Percentiles rank a stretch among this genome's conserved stretches.
Conservation (phyloP, 2,113 vertebrate genomes). For the Gallinago jamesoni region DNA sequence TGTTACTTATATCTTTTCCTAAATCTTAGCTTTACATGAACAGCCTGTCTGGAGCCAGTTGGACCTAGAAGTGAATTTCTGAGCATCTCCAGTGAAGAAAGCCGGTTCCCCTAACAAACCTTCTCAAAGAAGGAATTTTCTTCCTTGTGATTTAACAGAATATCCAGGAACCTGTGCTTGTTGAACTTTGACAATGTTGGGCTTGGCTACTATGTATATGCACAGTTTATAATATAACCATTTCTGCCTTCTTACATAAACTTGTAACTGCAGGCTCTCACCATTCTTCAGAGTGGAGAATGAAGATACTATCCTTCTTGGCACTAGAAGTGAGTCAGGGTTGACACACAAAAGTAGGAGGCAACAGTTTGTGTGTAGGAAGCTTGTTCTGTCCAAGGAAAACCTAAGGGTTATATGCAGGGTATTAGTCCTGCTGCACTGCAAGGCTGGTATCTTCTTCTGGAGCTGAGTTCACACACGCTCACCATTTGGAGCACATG, state of each 20-base stretch:
- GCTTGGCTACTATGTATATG: background rate
- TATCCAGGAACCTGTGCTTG: background rate
- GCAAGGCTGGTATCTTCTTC: background rate
- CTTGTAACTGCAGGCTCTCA: background rate
- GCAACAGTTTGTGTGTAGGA: conserved; percentile 55
- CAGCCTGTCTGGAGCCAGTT: background rate
- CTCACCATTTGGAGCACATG: background rate
- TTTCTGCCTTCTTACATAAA: background rate
- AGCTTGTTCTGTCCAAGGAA: conserved; percentile 29
- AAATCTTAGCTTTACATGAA: background rate
- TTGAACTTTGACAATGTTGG: background rate
- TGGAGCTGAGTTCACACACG: background rate
- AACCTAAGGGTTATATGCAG: background rate
- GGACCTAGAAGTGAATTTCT: background rate
- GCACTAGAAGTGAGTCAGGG: conserved; percentile 29
- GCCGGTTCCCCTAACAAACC: background rate
- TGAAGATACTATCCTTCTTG: conserved; percentile 9
- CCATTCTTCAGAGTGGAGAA: background rate
- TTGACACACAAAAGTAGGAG: conserved; percentile 57
- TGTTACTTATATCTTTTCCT: background rate
- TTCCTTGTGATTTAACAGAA: background rate
- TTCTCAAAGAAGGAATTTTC: background rate
- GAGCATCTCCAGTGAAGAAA: background rate
- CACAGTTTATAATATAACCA: background rate
- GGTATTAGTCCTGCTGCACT: background rate